Percentiles rank a stretch among this genome's conserved stretches.
These are phyloP conservation scores for Rosalia funebris DNA, from an alignment of 2,888 invertebrate species.

Conservation along the genomic window DNA sequence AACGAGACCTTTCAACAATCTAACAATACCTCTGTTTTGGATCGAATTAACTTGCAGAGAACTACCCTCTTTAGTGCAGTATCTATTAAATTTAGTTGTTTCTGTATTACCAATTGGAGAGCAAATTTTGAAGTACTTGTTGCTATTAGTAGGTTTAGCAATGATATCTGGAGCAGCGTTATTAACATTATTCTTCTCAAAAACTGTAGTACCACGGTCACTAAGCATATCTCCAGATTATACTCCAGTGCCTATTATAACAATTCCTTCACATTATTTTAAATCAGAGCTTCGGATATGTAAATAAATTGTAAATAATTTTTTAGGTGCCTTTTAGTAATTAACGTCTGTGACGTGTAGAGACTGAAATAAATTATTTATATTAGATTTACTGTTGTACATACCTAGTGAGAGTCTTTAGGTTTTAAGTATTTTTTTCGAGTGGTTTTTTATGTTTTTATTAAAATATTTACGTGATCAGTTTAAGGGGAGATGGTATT, in stretches of 20 bases:
- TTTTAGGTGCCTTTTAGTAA: constrained; percentile 32
- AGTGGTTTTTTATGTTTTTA: constrained; percentile 34
- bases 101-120: constrained; percentile 50
- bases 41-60: constrained; percentile 68
- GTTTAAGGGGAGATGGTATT: no score
- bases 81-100: constrained; percentile 47
- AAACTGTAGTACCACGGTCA: constrained; percentile 40
- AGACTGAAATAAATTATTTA: constrained; percentile 53
- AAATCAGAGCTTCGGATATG: constrained; percentile 44
- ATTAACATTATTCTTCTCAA: constrained; percentile 45
- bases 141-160: constrained; percentile 54
- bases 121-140: constrained; percentile 49
- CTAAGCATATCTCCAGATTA: constrained; percentile 55
- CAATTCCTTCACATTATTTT: constrained; percentile 53
- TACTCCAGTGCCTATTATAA: constrained; percentile 57
- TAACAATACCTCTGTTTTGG: constrained; percentile 78
- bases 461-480: constrained; percentile 5
- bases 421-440: constrained; percentile 28
- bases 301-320: constrained; percentile 41
- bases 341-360: constrained; percentile 44
- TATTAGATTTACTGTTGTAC: constrained; percentile 32
- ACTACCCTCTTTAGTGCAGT: constrained; percentile 46
- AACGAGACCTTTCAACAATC: constrained; percentile 71
- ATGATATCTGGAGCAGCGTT: constrained; percentile 55
- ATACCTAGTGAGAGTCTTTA: constrained; percentile 34